These are phyloP conservation scores for Drosophila anceps DNA, from an alignment of 2,888 invertebrate genomes.

Conservation along the genomic window DNA sequence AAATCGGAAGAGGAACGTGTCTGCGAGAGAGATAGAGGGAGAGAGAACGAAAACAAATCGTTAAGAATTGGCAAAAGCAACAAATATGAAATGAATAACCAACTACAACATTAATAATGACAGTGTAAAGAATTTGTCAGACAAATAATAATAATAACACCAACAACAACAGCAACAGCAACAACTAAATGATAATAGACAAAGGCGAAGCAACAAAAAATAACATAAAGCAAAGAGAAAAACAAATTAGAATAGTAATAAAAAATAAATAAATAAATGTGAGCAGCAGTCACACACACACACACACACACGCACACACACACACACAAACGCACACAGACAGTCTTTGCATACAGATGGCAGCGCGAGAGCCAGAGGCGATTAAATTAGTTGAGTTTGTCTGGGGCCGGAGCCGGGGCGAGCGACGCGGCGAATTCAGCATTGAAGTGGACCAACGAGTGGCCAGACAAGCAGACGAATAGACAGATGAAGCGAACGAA, in stretches of 20 bases:
- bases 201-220: slow-evolving; percentile 38
- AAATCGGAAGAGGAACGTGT: slow-evolving; percentile 81
- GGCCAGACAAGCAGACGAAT: slow-evolving; percentile 44
- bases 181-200: slow-evolving; percentile 43
- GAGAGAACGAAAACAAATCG: slow-evolving; percentile 45
- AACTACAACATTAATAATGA: slow-evolving; percentile 52
- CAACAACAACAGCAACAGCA: slow-evolving; percentile 14
- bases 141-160: slow-evolving; percentile 63
- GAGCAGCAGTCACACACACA: slow-evolving; percentile 41
- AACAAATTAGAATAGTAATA: slow-evolving; percentile 75
- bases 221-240: slow-evolving; percentile 36
- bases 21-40: slow-evolving; percentile 58
- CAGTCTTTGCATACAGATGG: slow-evolving; percentile 45
- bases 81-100: slow-evolving; percentile 19
- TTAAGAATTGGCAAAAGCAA: slow-evolving; percentile 41
- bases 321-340: slow-evolving; percentile 21
- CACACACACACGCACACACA: slow-evolving; percentile 23
- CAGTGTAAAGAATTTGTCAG: slow-evolving; percentile 67
- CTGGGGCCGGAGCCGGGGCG: slow-evolving; percentile 38
- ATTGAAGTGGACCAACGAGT: slow-evolving; percentile 77
- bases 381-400: slow-evolving; percentile 71
- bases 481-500: slow-evolving; percentile 34
- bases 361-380: slow-evolving; percentile 51
- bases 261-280: slow-evolving; percentile 58
- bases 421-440: slow-evolving; percentile 66